Evolutionary conservation across 2,888 invertebrate genomes (phyloP).

Genomic region (Ecdyonurus torrentis): DNA sequence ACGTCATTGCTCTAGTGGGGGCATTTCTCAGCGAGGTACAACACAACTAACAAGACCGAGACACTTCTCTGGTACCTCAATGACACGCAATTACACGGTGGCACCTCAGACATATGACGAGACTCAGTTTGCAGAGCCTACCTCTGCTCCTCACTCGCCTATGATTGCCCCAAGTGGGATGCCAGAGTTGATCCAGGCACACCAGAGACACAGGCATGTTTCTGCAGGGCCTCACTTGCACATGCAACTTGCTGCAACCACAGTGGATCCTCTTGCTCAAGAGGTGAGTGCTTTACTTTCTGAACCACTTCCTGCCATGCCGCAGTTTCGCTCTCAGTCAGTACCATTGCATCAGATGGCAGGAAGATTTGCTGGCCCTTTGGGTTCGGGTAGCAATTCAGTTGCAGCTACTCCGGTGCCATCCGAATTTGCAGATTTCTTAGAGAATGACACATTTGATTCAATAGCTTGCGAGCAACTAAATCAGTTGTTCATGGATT

Average conservation of each 20-base stretch:
- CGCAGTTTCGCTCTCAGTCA: constrained; percentile 48
- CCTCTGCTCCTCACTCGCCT: constrained; percentile 18
- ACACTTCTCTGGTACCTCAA: neutral
- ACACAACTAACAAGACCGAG: neutral
- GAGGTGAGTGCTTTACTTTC: constrained; percentile 11
- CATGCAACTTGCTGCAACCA: constrained; percentile 14
- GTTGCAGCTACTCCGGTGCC: constrained; percentile 51
- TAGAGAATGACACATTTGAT: constrained; percentile 20
- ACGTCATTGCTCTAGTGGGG: constrained; percentile 8
- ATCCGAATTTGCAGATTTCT: constrained; percentile 54
- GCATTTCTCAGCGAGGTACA: constrained; percentile 4
- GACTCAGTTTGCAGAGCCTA: neutral
- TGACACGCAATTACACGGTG: neutral
- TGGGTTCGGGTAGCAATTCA: constrained; percentile 39
- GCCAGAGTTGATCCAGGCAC: constrained; percentile 19
- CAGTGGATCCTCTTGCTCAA: constrained; percentile 9
- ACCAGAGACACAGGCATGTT: constrained; percentile 15
- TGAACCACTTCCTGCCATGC: constrained; percentile 11
- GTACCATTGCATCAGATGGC: constrained; percentile 51
- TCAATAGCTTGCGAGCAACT: neutral
- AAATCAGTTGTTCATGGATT: constrained; percentile 4
- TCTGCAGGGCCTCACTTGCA: constrained; percentile 21
- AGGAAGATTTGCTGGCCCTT: constrained; percentile 13
- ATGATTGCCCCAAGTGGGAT: constrained; percentile 17
- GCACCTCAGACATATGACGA: constrained; percentile 14